Conservation (phyloP, 2,113 vertebrate species). For the Muntiacus reevesi region DNA sequence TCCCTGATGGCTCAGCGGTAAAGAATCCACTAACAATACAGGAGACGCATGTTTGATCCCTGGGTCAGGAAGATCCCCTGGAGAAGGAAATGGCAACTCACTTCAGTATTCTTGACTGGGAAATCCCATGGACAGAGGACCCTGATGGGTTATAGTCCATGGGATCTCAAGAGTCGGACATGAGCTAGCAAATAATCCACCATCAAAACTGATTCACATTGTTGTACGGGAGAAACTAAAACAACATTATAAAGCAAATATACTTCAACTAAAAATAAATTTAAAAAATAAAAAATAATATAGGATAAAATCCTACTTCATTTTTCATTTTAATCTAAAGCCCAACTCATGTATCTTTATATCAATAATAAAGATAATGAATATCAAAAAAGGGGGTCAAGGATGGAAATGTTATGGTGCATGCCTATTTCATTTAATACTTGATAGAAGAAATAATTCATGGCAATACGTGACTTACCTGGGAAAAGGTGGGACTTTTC, state of each 20-base stretch:
- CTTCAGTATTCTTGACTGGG: neutral
- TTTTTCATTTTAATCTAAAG: neutral
- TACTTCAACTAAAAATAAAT: neutral
- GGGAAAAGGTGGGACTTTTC: neutral
- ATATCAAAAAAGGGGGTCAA: neutral
- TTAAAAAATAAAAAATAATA: neutral
- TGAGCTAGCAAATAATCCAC: neutral
- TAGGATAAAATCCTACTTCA: neutral
- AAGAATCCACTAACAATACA: neutral
- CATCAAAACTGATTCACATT: neutral
- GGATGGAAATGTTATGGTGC: neutral
- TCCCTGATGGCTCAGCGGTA: neutral
- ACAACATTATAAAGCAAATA: neutral
- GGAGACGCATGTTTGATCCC: neutral
- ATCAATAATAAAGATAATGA: neutral
- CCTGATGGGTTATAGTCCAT: neutral
- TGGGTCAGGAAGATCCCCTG: neutral
- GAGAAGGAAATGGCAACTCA: neutral
- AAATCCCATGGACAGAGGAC: neutral
- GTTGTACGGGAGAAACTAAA: neutral
- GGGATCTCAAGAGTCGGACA: neutral
- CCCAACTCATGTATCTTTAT: neutral
- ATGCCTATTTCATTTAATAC: neutral
- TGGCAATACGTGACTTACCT: neutral
- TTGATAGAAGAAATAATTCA: neutral